These are phyloP conservation scores for Rambutsinella grinnellia DNA, from an alignment of 2,888 invertebrate genomes.

Conservation along the genomic window DNA sequence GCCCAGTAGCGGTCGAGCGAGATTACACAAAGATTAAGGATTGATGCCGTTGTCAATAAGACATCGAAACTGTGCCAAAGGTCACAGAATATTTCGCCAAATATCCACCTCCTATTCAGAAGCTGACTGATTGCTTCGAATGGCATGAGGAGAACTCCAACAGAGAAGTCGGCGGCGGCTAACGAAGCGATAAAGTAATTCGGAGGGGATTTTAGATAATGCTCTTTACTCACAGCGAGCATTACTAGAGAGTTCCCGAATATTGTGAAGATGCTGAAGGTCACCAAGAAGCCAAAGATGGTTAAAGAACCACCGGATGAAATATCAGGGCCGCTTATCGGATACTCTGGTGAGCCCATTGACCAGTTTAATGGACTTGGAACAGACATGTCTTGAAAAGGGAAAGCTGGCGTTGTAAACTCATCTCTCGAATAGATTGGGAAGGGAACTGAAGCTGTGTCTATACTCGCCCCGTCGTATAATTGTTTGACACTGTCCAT, in stretches of 20 bases:
- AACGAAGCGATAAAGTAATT: constrained; percentile 97
- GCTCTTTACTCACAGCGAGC: constrained; percentile 89
- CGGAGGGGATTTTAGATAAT: constrained; percentile 95
- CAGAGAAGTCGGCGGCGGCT: constrained; percentile 95
- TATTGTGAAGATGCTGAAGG: constrained; percentile 70
- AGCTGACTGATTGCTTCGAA: constrained; percentile 93
- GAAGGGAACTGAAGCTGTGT: too few species aligned
- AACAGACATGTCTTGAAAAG: too few species aligned
- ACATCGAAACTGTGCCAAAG: constrained; percentile 97
- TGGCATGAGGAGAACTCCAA: constrained; percentile 97
- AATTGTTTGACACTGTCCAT: too few species aligned
- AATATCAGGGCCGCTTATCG: background rate
- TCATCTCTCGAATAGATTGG: too few species aligned
- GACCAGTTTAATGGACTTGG: too few species aligned
- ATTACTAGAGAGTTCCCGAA: constrained; percentile 96
- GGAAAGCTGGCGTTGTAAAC: too few species aligned
- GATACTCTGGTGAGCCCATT: background rate
- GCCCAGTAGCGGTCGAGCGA: constrained; percentile 98
- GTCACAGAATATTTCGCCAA: constrained; percentile 96
- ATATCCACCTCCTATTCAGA: constrained; percentile 90
- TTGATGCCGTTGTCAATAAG: constrained; percentile 96
- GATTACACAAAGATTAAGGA: constrained; percentile 96
- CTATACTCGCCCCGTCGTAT: too few species aligned
- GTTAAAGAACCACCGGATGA: background rate
- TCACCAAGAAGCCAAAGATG: constrained; percentile 24